Evolutionary conservation across 2,113 vertebrate genomes (phyloP).

Genomic region (Peromyscus californicus): DNA sequence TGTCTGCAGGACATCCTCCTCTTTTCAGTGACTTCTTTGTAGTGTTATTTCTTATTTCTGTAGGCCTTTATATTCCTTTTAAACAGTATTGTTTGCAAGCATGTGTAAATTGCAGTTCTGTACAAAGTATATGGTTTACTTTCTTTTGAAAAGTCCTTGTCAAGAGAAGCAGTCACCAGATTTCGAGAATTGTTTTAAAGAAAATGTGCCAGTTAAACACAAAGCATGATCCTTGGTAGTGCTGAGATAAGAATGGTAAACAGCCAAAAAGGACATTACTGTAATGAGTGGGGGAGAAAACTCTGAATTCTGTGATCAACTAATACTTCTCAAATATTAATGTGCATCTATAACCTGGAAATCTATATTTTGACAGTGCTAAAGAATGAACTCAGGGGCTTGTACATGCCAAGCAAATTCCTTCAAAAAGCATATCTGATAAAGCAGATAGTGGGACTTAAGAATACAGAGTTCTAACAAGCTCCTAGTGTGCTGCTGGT

Average conservation of each 20-base stretch:
- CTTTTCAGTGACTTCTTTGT: neutral
- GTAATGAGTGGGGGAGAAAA: neutral
- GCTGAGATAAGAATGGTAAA: neutral
- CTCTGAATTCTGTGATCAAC: neutral
- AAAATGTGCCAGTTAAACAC: neutral
- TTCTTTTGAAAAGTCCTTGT: conserved; percentile 28
- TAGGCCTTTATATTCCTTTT: neutral
- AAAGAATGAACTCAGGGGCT: neutral
- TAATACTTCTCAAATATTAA: neutral
- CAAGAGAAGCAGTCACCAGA: neutral
- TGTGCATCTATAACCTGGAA: neutral
- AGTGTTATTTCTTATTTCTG: neutral
- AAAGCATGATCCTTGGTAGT: neutral
- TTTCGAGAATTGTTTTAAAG: neutral
- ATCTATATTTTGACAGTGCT: neutral
- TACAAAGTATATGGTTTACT: neutral
- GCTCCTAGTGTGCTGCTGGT: neutral
- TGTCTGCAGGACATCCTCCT: neutral
- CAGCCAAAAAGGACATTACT: neutral
- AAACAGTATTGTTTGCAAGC: neutral
- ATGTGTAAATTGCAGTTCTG: neutral
- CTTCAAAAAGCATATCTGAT: neutral
- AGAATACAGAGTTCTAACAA: neutral
- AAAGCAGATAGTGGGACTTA: neutral
- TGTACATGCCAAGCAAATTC: neutral